Evolutionary conservation across 2,113 vertebrate species (phyloP).

Genomic region (Romanogobio albipinnatus): DNA sequence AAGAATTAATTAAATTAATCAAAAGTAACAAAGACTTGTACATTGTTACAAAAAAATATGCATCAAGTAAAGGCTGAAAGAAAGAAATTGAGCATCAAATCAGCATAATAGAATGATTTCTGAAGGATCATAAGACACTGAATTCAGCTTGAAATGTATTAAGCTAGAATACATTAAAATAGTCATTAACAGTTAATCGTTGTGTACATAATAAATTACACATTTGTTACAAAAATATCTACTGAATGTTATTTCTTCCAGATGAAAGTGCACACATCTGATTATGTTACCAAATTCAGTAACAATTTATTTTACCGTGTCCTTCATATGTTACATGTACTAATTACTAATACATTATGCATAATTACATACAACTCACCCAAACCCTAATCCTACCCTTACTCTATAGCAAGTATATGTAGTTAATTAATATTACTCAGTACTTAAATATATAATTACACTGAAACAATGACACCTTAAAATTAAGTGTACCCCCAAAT

Average conservation of each 20-base stretch:
- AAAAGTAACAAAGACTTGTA: background rate
- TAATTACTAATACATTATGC: too few species aligned
- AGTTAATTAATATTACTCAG: too few species aligned
- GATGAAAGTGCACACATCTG: background rate
- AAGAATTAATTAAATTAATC: background rate
- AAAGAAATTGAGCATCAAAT: background rate
- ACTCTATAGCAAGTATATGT: too few species aligned
- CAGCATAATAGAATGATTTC: background rate
- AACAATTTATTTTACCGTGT: too few species aligned
- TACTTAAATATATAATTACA: too few species aligned
- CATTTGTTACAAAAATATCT: background rate
- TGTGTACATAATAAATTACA: background rate
- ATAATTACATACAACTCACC: too few species aligned
- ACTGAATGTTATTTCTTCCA: background rate
- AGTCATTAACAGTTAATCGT: background rate
- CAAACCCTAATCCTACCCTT: too few species aligned
- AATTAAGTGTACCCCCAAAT: background rate
- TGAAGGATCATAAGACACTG: background rate
- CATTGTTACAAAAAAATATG: background rate
- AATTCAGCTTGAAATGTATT: background rate
- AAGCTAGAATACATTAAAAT: background rate
- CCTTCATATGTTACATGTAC: too few species aligned
- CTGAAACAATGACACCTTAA: too few species aligned
- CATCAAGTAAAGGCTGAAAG: background rate
- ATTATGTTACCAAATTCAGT: background rate